Evolutionary conservation across 2,888 invertebrate genomes (phyloP).

Genomic region (Ochropacha duplaris): DNA sequence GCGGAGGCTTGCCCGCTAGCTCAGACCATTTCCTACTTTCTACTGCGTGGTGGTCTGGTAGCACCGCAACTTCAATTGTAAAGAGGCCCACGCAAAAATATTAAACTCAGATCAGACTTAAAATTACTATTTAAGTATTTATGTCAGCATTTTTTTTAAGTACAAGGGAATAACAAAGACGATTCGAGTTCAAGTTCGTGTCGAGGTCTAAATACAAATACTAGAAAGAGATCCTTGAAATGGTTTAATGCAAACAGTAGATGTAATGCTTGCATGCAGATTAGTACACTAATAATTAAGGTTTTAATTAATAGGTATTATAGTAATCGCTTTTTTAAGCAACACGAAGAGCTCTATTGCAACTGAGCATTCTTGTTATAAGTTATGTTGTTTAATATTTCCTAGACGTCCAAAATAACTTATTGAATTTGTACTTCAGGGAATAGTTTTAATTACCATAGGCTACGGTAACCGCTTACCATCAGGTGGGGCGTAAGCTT

Average conservation of each 20-base stretch:
- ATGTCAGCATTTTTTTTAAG: not conserved
- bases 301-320: not conserved
- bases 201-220: conserved; percentile 48
- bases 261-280: not conserved
- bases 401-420: too few relatives aligned
- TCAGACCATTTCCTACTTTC: conserved; percentile 52
- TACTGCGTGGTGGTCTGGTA: conserved; percentile 37
- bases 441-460: too few relatives aligned
- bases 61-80: conserved; percentile 33
- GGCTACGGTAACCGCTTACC: too few relatives aligned
- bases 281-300: not conserved
- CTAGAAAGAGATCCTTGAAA: conserved; percentile 43
- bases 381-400: not conserved
- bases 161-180: not conserved
- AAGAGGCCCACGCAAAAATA: conserved; percentile 33
- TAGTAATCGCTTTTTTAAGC: not conserved
- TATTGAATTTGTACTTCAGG: too few relatives aligned
- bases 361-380: not conserved
- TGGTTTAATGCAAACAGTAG: conserved; percentile 13
- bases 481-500: too few relatives aligned
- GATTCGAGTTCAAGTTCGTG: conserved; percentile 26
- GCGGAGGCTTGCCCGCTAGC: conserved; percentile 31
- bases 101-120: conserved; percentile 17
- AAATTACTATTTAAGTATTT: not conserved
- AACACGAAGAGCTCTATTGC: not conserved